phyloP scores from a whole-genome alignment of 2,888 invertebrate genomes.

The Copidosoma aretas region DNA sequence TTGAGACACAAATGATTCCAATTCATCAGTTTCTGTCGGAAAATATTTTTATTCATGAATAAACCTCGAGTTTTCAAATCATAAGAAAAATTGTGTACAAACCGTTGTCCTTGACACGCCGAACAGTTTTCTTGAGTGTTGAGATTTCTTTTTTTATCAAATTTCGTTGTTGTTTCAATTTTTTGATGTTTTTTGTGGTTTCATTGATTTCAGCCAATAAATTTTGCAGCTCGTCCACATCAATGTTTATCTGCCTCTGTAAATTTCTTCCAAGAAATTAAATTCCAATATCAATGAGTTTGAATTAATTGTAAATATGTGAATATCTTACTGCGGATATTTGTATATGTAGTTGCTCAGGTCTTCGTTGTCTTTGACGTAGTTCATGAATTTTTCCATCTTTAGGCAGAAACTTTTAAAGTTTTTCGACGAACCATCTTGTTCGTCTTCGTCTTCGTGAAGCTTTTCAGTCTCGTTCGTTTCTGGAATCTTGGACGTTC shows the following conservation, averaged over 20 bases:
- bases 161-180: slow-evolving; percentile 51
- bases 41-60: too few species aligned
- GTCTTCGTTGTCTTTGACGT: slow-evolving; percentile 44
- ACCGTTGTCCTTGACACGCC: slow-evolving; percentile 55
- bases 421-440: background rate
- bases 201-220: slow-evolving; percentile 55
- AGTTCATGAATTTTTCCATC: slow-evolving; percentile 50
- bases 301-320: background rate
- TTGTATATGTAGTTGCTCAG: slow-evolving; percentile 45
- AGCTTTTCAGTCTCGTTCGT: slow-evolving; percentile 1
- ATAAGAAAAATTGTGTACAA: slow-evolving; percentile 3
- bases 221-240: slow-evolving; percentile 53
- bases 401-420: slow-evolving; percentile 47
- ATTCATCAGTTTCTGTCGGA: slow-evolving; percentile 34
- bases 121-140: slow-evolving; percentile 47
- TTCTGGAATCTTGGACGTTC: background rate
- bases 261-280: slow-evolving; percentile 44
- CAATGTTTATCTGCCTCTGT: slow-evolving; percentile 48
- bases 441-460: background rate
- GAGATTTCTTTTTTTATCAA: slow-evolving; percentile 52
- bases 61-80: background rate
- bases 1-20: slow-evolving; percentile 49
- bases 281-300: background rate
- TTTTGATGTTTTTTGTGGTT: slow-evolving; percentile 49
- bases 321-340: slow-evolving; percentile 47